Base-by-base conservation (phyloP, 2,113 vertebrate species). In the Colaptes auratus region DNA sequence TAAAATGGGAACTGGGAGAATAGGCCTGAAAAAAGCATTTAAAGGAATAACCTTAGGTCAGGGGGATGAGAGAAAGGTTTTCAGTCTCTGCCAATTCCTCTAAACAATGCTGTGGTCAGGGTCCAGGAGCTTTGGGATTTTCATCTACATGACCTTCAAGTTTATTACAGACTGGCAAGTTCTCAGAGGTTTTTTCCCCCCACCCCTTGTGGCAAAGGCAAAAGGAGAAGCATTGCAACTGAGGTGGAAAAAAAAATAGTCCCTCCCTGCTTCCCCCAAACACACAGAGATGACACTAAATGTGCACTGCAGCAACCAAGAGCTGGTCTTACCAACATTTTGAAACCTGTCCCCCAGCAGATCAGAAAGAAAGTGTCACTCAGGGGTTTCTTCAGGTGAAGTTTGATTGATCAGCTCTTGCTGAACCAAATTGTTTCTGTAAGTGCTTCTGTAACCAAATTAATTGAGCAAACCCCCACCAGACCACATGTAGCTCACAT, bases 391-490 rank as follows among this genome's bases (percentile, higher is more conserved):
- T 88, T 90, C 80, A 86, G 30, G 15, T 86, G 35, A 88, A 82
- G 25, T 53, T 67, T 74, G 59, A 89, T 70, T 86, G 69, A 86
- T 86, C 60, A 72, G 61, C 42, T 83, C 76, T 81, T 53, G 31
- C 33, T 83, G 65, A 83, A 94, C 25, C 7, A 61, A 72, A 79
- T 18, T 77, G 75, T 55, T 88, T 52, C 79, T 50, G 9, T 56
- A 73, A 85, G 30, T 42, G 64, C 46, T 88, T 87, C 79, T 91
- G 31, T 66, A 96, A 95, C 79, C 74, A 88, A 91, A 66, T 56
- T 79, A 89, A 90, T 86, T 91, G 92, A 83, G 77, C 56, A 91
- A 69, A 27, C 12, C 5, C 27, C 53, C 74, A 67, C 15, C 42
- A 76, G 72, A 56, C 14, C 59, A 25, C 55, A 73, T 77, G 80